Evolutionary conservation across 2,113 vertebrate species (phyloP), one percentile per base, ranked within the genome.

Genomic region (Bos indicus): DNA sequence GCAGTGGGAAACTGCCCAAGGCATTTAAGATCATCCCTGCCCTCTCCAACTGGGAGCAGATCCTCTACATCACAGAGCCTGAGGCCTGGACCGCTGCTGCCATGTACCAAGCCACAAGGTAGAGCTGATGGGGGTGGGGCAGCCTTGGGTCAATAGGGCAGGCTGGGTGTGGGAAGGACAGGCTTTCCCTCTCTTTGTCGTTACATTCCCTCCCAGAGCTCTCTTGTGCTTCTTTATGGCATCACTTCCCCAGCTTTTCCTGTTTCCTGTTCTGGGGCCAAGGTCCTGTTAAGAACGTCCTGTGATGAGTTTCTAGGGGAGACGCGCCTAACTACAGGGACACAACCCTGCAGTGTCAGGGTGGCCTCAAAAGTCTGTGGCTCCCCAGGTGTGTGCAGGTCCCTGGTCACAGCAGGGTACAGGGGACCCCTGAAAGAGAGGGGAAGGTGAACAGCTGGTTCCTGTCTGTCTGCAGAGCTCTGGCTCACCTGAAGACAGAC

Each of bases 41-140:
- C 0, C 98, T 99, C 67, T 99, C 99, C 94, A 99, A 99, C 98
- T 99, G 99, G 99, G 99, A 99, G 97, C 99, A 99, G 98, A 99
- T 99, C 95, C 99, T 99, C 43, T 99, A 99, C 95, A 97, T 99
- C 98, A 99, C 99, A 0, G 99, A 99, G 92, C 99, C 99, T 0
- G 99, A 99, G 98, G 97, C 98, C 0, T 99, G 99, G 99, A 99
- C 99, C 0, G 99, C 99, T 4, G 99, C 99, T 33, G 99, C 99
- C 74, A 99, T 99, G 99, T 99, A 99, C 98, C 99, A 99, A 80
- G 99, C 99, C 95, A 99, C 99, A 7, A 99, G 99, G 99, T 99
- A 25, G 74, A 19, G 5, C 6, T 3, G 30, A 11, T 7, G 43
- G 43, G 80, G 56, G 13, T 6, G 1, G 26, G 40, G 33, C 25